phyloP scores from a whole-genome alignment of 2,797 vertebrate genomes.

The Manis crassicaudata region DNA sequence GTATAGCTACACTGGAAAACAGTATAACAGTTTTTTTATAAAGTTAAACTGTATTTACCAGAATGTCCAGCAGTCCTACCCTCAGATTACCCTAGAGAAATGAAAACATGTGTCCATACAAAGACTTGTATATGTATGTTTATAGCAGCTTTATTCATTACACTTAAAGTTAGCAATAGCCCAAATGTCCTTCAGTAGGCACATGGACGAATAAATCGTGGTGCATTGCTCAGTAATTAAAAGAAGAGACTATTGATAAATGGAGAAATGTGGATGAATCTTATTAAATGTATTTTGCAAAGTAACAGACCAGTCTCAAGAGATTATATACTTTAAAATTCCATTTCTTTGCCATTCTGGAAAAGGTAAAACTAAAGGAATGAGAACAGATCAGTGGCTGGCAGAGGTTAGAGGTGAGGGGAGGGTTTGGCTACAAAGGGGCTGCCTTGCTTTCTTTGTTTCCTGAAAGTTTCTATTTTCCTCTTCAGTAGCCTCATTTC shows the following conservation, averaged over 20 bases:
- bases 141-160: slow-evolving; percentile 33
- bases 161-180: slow-evolving; percentile 36
- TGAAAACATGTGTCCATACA: slow-evolving; percentile 12
- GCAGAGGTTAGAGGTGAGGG: neutral
- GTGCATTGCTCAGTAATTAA: slow-evolving; percentile 55
- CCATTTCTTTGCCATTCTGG: slow-evolving; percentile 6
- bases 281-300: neutral
- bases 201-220: slow-evolving; percentile 52
- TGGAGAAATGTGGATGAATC: neutral
- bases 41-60: slow-evolving; percentile 20
- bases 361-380: neutral
- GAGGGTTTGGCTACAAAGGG: slow-evolving; percentile 44
- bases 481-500: slow-evolving; percentile 64
- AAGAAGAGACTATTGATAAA: slow-evolving; percentile 24
- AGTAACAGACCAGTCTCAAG: slow-evolving; percentile 51
- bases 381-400: slow-evolving; percentile 1
- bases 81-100: slow-evolving; percentile 38
- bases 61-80: neutral
- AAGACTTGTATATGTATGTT: slow-evolving; percentile 22
- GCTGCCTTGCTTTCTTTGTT: slow-evolving; percentile 54
- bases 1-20: neutral
- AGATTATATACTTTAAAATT: slow-evolving; percentile 35
- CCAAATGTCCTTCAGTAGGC: slow-evolving; percentile 41
- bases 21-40: neutral
- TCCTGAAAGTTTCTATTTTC: slow-evolving; percentile 59